Evolutionary conservation across 1,140 invertebrate species (phyloP), one percentile per base, ranked within the genome.

Genomic region (Drosophila littoralis): DNA sequence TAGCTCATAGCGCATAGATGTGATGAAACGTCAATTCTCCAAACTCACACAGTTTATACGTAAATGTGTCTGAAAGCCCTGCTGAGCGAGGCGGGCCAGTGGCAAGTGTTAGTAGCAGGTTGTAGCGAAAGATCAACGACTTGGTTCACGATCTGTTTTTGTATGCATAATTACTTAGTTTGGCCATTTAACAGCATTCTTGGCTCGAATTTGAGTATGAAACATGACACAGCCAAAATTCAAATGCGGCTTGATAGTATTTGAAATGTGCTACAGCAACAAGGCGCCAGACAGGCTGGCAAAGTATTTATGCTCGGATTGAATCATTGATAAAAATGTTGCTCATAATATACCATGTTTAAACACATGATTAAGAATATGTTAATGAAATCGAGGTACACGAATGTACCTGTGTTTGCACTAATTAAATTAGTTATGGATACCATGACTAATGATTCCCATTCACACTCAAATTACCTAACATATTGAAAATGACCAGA

Each of bases 121-220:
- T 77, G 36, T 59, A 50, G 36, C 40, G 32, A 59, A 52, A 84
- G 73, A 84, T 83, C 77, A 80, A 77, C 60, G 68, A 82, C 79
- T 67, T 28, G 4, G 17, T 28, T 51, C 12, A 17, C 32, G 40
- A 67, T 46, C 38, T 40, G 15, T 46, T 36, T 81, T 65, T 78
- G 72, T 71, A 61, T 68, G 52, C 52, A 15, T 72, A 67, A 71
- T 74, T 78, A 67, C 33, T 68, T 74, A 63, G 55, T 43, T 40
- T 15, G 40, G n/a, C 9, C 45, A 43, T 33, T 43, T 46, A 60
- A 36, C 58, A 13, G 65, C 42, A 28, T 38, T 65, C 38, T 57
- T 68, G 10, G 9, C 54, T 46, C 17, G 42, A 79, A 70, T 50
- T 40, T 35, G 52, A 57, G 17, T 64, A 51, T 60, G 48, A 42